phyloP scores from a whole-genome alignment of 2,113 vertebrate species.

The Eira barbara region DNA sequence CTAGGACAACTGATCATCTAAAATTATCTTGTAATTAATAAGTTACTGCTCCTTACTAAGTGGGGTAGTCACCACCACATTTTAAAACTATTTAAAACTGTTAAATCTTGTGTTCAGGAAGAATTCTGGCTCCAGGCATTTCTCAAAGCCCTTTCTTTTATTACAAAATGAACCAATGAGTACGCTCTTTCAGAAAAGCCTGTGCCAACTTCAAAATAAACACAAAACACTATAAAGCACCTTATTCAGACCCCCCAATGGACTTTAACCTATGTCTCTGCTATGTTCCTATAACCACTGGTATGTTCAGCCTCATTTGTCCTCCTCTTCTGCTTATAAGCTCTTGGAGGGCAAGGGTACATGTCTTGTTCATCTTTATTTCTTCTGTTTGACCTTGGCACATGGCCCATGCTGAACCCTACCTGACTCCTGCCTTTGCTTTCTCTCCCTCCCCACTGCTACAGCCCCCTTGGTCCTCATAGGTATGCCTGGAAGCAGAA shows the following conservation, averaged over 20 bases:
- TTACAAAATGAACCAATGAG: neutral
- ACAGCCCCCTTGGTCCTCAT: neutral
- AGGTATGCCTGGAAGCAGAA: neutral
- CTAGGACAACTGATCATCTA: constrained; percentile 53
- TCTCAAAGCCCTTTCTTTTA: neutral
- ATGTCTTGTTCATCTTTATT: neutral
- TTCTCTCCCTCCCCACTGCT: accelerated
- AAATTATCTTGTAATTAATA: constrained; percentile 48
- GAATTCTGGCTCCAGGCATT: neutral
- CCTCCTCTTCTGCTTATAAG: neutral
- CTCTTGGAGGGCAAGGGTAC: neutral
- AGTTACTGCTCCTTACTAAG: neutral
- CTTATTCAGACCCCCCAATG: neutral
- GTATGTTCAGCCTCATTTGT: too few relatives aligned
- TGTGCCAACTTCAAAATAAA: neutral
- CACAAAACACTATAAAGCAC: neutral
- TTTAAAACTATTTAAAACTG: neutral
- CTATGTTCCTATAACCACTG: accelerated
- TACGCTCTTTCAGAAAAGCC: neutral
- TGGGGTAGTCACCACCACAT: neutral
- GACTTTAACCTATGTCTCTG: neutral
- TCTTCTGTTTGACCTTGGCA: neutral
- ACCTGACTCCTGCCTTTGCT: too few relatives aligned
- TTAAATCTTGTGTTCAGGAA: neutral
- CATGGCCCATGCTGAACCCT: accelerated